These are phyloP conservation scores for Dastarcus helophoroides DNA, from an alignment of 2,888 invertebrate genomes.

Conservation along the genomic window DNA sequence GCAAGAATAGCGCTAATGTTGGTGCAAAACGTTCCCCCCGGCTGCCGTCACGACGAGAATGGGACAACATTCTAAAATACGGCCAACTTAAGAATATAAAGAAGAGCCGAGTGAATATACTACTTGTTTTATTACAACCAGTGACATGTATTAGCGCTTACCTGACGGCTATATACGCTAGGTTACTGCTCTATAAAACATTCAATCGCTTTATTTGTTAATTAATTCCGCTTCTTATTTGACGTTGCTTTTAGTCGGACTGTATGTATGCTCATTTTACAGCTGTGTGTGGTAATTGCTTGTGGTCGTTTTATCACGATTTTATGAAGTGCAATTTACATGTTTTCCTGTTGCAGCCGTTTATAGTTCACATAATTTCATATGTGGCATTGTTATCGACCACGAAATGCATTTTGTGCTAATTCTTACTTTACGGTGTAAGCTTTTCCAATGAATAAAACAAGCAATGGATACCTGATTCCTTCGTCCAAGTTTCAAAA, in stretches of 20 bases:
- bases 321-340: no score
- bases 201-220: slow-evolving; percentile 36
- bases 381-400: no score
- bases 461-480: no score
- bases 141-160: slow-evolving; percentile 36
- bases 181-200: slow-evolving; percentile 31
- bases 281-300: no score
- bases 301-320: no score
- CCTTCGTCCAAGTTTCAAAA: no score
- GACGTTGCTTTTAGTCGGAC: slow-evolving; percentile 16
- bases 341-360: no score
- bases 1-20: slow-evolving; percentile 39
- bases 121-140: slow-evolving; percentile 33
- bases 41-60: slow-evolving; percentile 34
- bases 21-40: slow-evolving; percentile 32
- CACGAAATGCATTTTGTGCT: no score
- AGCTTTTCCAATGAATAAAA: no score
- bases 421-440: no score
- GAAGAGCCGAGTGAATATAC: slow-evolving; percentile 33
- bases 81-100: slow-evolving; percentile 38
- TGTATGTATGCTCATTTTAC: no score
- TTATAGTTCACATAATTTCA: no score
- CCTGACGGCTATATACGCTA: slow-evolving; percentile 32
- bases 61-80: slow-evolving; percentile 36
- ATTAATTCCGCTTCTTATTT: slow-evolving; percentile 34